Base-by-base conservation (phyloP, 2,888 invertebrate genomes). In the Melanchra persicariae region DNA sequence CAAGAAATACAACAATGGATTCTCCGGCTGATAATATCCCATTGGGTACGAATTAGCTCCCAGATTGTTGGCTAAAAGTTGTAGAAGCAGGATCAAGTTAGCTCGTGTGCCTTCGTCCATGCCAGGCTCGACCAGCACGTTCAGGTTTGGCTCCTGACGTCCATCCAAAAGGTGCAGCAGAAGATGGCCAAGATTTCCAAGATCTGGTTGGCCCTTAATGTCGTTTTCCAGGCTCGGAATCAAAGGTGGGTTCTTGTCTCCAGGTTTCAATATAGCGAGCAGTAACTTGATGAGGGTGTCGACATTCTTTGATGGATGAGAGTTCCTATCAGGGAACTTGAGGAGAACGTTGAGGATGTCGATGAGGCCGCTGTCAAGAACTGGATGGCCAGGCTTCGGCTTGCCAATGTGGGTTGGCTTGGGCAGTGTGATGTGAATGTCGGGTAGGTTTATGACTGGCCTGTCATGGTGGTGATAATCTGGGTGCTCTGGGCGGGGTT, bases 1-100 rank as follows among this genome's bases (percentile, higher is more conserved):
- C 26, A 81, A 49, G 70, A 81, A 79, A 40, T 81, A 79, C 0
- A 81, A 37, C 30, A 81, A 45, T 15, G 81, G 81, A n/a, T 81
- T 82, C 15, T 57, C 66, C 6, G 60, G 68, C 22, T 70, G 69
- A 17, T 81, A 81, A 37, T 77, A 79, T 1, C 58, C 68, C 66
- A 61, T 58, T 17, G 67, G 55, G 30, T 75, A 70, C 4, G 66
- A 57, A n/a, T 30, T 57, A 30, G 52, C 24, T 51, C 24, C 79
- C 3, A 61, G n/a, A 37, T 75, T 79, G n/a, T 65, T 76, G 2
- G 54, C 34, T 43, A 82, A 69, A 19, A 82, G 71, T 10, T 76
- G 75, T 8, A 82, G 40, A 1, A 81, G 72, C 10, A 76, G 37
- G 1, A 74, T 64, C 5, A 82, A 24, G 22, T 74, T 77, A 1